Base-by-base conservation (phyloP, 2,888 invertebrate genomes). In the Netelia melanura region DNA sequence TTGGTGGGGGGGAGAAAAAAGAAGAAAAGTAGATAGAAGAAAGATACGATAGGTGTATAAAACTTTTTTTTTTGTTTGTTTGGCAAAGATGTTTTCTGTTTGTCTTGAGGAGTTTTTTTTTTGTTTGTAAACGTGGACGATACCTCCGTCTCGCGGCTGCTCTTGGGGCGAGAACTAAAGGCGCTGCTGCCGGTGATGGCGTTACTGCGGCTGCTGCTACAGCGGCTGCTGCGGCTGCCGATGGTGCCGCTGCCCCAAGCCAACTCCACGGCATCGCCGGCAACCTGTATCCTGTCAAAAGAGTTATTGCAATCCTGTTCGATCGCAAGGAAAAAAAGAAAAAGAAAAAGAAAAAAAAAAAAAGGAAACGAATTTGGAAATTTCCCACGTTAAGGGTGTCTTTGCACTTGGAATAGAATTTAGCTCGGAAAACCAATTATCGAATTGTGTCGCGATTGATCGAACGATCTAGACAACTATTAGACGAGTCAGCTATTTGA, bases 191-290 rank as follows among this genome's bases (percentile, higher is more conserved):
- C 91, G 95, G 95, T 93, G 95, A 95, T 92, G 93, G 93, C 86
- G 95, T 95, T 91, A 95, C 95, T 93, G 95, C 93, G 95, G 94
- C 92, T 94, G 94, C 95, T 95, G 94, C 96, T 94, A 93, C 95
- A 90, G 95, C 95, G 89, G 96, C 95, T 88, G 96, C 95, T 90
- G 96, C 95, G 90, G 95, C 94, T 90, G 94, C 94, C 91, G 95
- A 94, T 90, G 95, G 94, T 90, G 95, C 94, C 86, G 95, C 93
- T 86, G 94, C 94, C 87, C 95, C 95, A 94, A 97, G 95, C 96
- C 96, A 97, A 94, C 96, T 96, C 97, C 97, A 97, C 94, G 96
- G 94, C 95, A 96, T 95, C 95, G 96, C 96, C 93, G 96, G 96
- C 94, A 97, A 96, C 94, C 97, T 96, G 95, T 96, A 96, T 95